A percentile compares a stretch with the other conserved stretches of the same genome.
Evolutionary conservation across 2,888 invertebrate species (phyloP).

Genomic region (Drosophila maculinotata): DNA sequence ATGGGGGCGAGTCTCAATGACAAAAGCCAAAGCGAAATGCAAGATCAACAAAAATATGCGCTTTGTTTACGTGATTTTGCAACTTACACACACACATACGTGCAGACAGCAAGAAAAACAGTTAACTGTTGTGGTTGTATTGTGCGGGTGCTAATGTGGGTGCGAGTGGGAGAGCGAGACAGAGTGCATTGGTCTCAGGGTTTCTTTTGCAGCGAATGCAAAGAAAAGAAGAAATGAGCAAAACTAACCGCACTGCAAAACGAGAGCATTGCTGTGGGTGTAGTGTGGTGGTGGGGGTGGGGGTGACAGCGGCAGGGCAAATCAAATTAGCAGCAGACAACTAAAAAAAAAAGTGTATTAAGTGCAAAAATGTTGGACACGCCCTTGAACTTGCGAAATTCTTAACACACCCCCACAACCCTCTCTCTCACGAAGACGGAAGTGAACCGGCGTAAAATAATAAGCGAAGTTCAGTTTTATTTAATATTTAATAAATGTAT

Average conservation of each 20-base stretch:
- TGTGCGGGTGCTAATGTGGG: constrained; percentile 36
- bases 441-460: constrained; percentile 25
- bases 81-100: constrained; percentile 29
- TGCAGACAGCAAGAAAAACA: constrained; percentile 27
- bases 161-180: too few relatives aligned
- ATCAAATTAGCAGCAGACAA: constrained; percentile 53
- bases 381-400: constrained; percentile 71
- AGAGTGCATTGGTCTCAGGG: constrained; percentile 45
- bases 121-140: constrained; percentile 51
- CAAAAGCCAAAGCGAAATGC: constrained; percentile 59
- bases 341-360: constrained; percentile 23
- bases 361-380: constrained; percentile 63
- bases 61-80: constrained; percentile 72
- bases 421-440: background rate
- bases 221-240: constrained; percentile 27
- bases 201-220: constrained; percentile 41
- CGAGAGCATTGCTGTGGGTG: background rate
- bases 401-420: too few relatives aligned
- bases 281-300: background rate
- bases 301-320: constrained; percentile 24
- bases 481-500: too few relatives aligned
- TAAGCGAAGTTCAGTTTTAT: too few relatives aligned
- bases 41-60: constrained; percentile 48
- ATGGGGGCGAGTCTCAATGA: constrained; percentile 67
- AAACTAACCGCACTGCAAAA: constrained; percentile 42